A percentile compares a stretch with the other conserved stretches of the same genome.
Evolutionary conservation across 2,797 vertebrate genomes (phyloP).

Genomic region (Pterois miles): DNA sequence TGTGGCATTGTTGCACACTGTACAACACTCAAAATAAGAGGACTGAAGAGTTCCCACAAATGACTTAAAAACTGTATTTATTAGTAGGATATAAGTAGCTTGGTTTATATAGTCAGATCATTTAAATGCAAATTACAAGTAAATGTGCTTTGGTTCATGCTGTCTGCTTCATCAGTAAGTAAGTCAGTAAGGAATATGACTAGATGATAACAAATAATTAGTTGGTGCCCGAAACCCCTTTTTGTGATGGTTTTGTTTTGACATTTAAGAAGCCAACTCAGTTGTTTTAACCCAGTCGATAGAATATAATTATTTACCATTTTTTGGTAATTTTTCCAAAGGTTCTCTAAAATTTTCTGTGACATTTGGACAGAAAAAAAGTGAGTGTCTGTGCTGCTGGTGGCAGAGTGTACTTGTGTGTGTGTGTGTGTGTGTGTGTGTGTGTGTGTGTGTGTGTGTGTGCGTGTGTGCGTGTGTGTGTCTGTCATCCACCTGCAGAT

Average conservation of each 20-base stretch:
- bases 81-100: not conserved
- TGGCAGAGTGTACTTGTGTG: not conserved
- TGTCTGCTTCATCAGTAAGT: not conserved
- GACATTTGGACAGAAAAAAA: slow-evolving; percentile 42
- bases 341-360: slow-evolving; percentile 22
- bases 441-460: slow-evolving; percentile 11
- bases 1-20: no score
- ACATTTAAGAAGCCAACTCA: slow-evolving; percentile 33
- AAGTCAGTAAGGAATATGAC: not conserved
- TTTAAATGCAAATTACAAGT: not conserved
- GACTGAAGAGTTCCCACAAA: not conserved
- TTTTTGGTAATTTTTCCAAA: slow-evolving; percentile 32
- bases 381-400: not conserved
- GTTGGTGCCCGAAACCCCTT: not conserved
- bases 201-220: not conserved
- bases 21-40: no score
- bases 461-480: not conserved
- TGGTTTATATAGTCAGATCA: not conserved
- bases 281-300: slow-evolving; percentile 27
- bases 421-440: not conserved
- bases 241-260: slow-evolving; percentile 31
- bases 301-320: slow-evolving; percentile 31
- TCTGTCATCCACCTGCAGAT: slow-evolving; percentile 64
- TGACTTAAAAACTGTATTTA: not conserved
- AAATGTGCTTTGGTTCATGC: not conserved